Evolutionary conservation across 1,140 invertebrate genomes (phyloP), one percentile per base, ranked within the genome.

Genomic region (Fragariocoptes setiger): DNA sequence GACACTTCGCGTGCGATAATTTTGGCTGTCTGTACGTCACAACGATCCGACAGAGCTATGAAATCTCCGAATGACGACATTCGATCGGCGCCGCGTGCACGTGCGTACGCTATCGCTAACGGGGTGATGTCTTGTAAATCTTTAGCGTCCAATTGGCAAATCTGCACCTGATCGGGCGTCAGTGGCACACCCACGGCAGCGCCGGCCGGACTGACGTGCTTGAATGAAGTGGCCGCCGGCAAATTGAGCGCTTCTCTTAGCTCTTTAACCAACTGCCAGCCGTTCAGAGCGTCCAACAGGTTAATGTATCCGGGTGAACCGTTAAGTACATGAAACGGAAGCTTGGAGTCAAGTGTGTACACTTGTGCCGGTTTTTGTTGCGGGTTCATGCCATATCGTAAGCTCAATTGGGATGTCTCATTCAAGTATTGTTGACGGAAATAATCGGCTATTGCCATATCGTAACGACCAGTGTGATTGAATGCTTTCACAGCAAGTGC

Each of bases 51-150:
- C 0, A 97, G 54, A 12, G 85, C 82, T 31, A 95, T 68, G 56
- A 97, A 95, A 60, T 97, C 90, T 0, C 90, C 88, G 60, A 94
- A 97, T 12, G 86, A 94, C 3, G 83, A 92, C 90, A 97, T 95
- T 41, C 90, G 67, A 58, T 97, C 90, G 15, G 88, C 86, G 22
- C 88, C 66, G 58, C 90, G 65, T 0, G 88, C 90, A 45, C 86
- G 62, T 0, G 85, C 86, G 62, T 95, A 95, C 1, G 90, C 90
- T 12, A 66, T 68, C 0, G 88, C 83, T n/a, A 94, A 49, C 0
- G 82, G 83, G 3, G 77, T 73, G 37, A 92, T 57, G 18, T 69
- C 58, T 0, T 60, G 53, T 18, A 92, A 51, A 58, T 94, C 86
- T 31, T 8, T 8, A n/a, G 8, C 25, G 44, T 78, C 70, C 2